A percentile compares a stretch with the other conserved stretches of the same genome.
phyloP scores from a whole-genome alignment of 2,113 vertebrate genomes.

The Xiphias gladius region DNA sequence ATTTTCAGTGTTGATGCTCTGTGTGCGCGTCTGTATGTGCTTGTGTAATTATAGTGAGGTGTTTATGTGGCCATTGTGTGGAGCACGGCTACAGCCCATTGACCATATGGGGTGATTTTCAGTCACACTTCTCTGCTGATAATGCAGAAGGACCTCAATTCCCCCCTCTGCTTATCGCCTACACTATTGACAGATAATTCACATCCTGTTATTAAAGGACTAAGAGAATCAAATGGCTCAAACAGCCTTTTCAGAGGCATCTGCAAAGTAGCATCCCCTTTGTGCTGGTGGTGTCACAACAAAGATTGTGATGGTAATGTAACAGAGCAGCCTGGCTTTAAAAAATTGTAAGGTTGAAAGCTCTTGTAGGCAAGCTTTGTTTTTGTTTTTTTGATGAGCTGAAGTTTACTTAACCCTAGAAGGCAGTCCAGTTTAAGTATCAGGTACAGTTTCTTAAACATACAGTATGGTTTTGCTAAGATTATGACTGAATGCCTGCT shows the following conservation, averaged over 20 bases:
- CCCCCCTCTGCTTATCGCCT: conserved; percentile 9
- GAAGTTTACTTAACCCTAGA: conserved; percentile 4
- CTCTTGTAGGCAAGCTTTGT: neutral
- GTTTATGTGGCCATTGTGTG: conserved; percentile 73
- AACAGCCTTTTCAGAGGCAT: conserved; percentile 30
- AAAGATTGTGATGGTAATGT: conserved; percentile 17
- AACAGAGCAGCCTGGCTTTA: neutral
- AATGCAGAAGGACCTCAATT: conserved; percentile 14
- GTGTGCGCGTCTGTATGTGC: conserved; percentile 25
- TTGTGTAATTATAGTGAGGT: conserved; percentile 59
- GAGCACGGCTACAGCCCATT: conserved; percentile 42
- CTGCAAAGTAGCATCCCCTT: conserved; percentile 41
- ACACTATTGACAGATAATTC: conserved; percentile 41
- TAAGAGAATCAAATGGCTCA: conserved; percentile 30
- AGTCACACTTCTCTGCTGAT: conserved; percentile 29
- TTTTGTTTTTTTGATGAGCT: neutral
- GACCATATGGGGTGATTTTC: conserved; percentile 67
- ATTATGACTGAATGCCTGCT: neutral
- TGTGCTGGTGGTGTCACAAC: conserved; percentile 45
- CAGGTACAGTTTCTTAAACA: neutral
- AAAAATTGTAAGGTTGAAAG: neutral
- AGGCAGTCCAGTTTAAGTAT: neutral
- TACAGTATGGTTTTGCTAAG: neutral
- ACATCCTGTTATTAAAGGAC: conserved; percentile 29
- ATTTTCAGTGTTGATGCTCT: conserved; percentile 58